Conservation (phyloP, 1,140 invertebrate genomes). For the Drosophila pseudoananassae region DNA sequence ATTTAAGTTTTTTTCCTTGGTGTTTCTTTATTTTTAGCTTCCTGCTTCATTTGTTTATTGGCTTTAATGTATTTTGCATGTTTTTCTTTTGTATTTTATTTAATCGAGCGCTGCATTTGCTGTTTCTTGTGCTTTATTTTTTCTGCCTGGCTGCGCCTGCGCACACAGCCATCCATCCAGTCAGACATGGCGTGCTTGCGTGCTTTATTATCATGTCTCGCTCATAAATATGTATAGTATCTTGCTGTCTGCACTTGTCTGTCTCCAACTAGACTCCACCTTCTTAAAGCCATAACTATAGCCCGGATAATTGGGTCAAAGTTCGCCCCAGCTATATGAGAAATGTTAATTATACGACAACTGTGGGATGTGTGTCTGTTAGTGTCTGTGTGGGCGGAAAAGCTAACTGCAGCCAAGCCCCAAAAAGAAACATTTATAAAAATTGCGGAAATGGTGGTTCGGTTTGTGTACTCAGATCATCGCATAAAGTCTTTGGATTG, state of each 20-base stretch:
- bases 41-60: constrained; percentile 59
- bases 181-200: constrained; percentile 10
- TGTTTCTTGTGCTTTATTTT: constrained; percentile 11
- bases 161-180: not conserved
- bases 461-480: too few species aligned
- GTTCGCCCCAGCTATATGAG: constrained; percentile 50
- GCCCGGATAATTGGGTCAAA: constrained; percentile 47
- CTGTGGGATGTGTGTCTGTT: constrained; percentile 32
- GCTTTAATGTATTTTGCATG: constrained; percentile 61
- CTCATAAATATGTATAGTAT: constrained; percentile 51
- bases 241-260: constrained; percentile 52
- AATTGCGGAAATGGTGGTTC: constrained; percentile 4
- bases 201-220: constrained; percentile 52
- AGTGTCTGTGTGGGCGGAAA: constrained; percentile 34
- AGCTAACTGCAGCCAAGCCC: constrained; percentile 46
- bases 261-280: constrained; percentile 14
- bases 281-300: not conserved
- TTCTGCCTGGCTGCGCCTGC: constrained; percentile 50
- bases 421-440: constrained; percentile 44
- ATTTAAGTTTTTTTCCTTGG: not conserved
- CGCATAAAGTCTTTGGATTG: not conserved
- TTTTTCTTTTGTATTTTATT: constrained; percentile 28
- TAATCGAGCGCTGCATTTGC: constrained; percentile 30
- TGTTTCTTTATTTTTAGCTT: constrained; percentile 18
- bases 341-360: constrained; percentile 57